A percentile compares a stretch with the other conserved stretches of the same genome.
These are phyloP conservation scores for Aphidius gifuensis DNA, from an alignment of 1,140 invertebrate genomes.

Conservation along the genomic window DNA sequence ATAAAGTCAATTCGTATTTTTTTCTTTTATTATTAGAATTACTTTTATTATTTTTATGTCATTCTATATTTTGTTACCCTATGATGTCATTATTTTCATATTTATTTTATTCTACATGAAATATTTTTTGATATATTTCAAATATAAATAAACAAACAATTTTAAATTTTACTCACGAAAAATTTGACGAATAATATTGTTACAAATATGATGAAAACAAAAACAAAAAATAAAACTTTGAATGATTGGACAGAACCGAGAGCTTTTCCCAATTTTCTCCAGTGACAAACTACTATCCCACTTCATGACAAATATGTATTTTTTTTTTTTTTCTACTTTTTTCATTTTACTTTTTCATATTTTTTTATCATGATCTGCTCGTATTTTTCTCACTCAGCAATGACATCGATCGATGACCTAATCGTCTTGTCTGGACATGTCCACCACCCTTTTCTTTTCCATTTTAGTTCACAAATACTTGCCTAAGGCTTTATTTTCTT, in stretches of 20 bases:
- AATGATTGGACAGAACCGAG: too few relatives aligned
- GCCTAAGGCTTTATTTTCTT: too few relatives aligned
- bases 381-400: constrained; percentile 4
- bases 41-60: too few relatives aligned
- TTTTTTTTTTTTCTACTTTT: neutral
- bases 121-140: too few relatives aligned
- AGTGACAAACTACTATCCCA: neutral
- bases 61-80: too few relatives aligned
- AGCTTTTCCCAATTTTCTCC: constrained; percentile 16
- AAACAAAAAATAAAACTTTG: too few relatives aligned
- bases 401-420: constrained; percentile 21
- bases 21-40: too few relatives aligned
- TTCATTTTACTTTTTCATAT: neutral
- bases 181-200: neutral
- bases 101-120: too few relatives aligned
- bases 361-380: neutral
- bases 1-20: too few relatives aligned
- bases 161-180: too few relatives aligned
- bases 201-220: neutral
- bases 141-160: too few relatives aligned
- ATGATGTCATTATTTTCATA: too few relatives aligned
- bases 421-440: constrained; percentile 13
- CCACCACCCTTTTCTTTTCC: neutral
- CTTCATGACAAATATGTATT: neutral
- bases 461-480: neutral